Conservation (phyloP, 1,140 invertebrate genomes). For the Limonius californicus region DNA sequence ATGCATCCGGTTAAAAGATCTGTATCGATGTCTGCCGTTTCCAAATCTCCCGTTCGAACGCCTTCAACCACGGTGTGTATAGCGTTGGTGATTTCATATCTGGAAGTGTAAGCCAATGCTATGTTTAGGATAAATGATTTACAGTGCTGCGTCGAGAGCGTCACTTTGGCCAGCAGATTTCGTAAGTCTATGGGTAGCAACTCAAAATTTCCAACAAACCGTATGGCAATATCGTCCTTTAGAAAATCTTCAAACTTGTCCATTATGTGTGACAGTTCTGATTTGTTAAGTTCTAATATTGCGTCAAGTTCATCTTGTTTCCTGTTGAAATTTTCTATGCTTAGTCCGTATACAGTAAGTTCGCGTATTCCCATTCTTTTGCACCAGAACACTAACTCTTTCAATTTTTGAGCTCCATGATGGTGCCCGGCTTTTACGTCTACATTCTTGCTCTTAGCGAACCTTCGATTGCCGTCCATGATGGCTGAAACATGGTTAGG, state of each 20-base stretch:
- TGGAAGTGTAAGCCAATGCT: slow-evolving; percentile 86
- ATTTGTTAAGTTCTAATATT: slow-evolving; percentile 83
- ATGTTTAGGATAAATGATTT: slow-evolving; percentile 82
- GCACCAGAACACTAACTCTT: slow-evolving; percentile 89
- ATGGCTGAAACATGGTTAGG: slow-evolving; percentile 94
- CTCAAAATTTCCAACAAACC: slow-evolving; percentile 84
- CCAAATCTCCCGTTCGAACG: slow-evolving; percentile 51
- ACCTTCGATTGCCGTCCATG: slow-evolving; percentile 98
- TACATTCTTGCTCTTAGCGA: slow-evolving; percentile 78
- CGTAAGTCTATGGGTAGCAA: slow-evolving; percentile 77
- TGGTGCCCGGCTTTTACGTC: slow-evolving; percentile 80
- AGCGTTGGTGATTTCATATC: slow-evolving; percentile 82
- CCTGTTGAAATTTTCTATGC: slow-evolving; percentile 98
- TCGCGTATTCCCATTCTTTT: slow-evolving; percentile 75
- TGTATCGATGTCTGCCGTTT: slow-evolving; percentile 71
- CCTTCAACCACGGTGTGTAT: slow-evolving; percentile 63
- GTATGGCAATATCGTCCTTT: slow-evolving; percentile 81
- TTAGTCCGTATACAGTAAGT: slow-evolving; percentile 98
- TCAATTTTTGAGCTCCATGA: slow-evolving; percentile 91
- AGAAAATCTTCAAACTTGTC: slow-evolving; percentile 71
- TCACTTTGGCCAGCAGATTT: slow-evolving; percentile 71
- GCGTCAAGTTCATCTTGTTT: slow-evolving; percentile 86
- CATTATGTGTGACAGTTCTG: slow-evolving; percentile 85
- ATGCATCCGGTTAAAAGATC: slow-evolving; percentile 74
- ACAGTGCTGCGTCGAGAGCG: slow-evolving; percentile 78